These are phyloP conservation scores for Xestia c-nigrum DNA, from an alignment of 2,888 invertebrate species.

Conservation along the genomic window DNA sequence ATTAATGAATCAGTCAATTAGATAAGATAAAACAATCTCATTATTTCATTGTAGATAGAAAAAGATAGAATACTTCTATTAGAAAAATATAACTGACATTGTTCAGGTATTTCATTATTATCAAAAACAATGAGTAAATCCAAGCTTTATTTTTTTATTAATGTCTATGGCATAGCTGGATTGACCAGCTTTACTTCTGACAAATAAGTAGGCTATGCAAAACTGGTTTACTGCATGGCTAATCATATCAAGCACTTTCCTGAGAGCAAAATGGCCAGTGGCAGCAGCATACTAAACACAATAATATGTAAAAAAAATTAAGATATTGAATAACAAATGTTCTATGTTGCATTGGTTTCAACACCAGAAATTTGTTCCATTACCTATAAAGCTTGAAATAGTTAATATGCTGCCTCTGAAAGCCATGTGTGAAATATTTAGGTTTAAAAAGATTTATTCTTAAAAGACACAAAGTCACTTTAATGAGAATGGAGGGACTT, in stretches of 20 bases:
- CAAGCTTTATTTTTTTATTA: not conserved
- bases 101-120: not conserved
- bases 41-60: not conserved
- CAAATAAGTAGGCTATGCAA: not conserved
- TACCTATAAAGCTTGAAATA: not conserved
- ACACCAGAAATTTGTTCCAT: not conserved
- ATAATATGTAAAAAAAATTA: not conserved
- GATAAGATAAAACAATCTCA: not conserved
- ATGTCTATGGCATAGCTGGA: not conserved
- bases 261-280: not conserved
- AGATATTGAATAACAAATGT: not conserved
- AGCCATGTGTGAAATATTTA: no score
- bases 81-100: not conserved
- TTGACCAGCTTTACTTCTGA: not conserved
- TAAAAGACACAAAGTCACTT: no score
- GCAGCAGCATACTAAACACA: not conserved
- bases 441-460: no score
- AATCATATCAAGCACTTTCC: not conserved
- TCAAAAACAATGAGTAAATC: not conserved
- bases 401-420: not conserved
- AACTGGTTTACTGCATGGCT: not conserved
- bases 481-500: no score
- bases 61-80: not conserved
- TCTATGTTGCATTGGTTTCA: not conserved
- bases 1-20: not conserved